Base-by-base conservation (phyloP, 2,888 invertebrate genomes). In the Pogonocherus hispidulus region DNA sequence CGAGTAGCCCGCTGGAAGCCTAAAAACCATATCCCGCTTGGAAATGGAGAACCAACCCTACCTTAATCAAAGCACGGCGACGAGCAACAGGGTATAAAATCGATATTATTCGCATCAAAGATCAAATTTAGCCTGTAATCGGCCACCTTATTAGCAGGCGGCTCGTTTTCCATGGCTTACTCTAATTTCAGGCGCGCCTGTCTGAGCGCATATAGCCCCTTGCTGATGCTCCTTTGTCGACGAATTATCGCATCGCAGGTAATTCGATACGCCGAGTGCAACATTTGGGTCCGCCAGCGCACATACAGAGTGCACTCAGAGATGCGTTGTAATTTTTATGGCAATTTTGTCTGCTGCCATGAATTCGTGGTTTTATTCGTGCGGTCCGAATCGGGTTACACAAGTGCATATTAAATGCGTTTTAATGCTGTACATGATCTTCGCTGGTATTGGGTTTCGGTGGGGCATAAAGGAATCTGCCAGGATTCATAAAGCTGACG, bases 111-210 rank as follows among this genome's bases (percentile, higher is more conserved):
- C 78, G 80, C 81, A 80, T 81, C 78, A 74, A 78, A 78, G 80
- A 82, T 82, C 82, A 81, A 80, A 82, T 82, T 83, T 78, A 79
- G 80, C 78, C 82, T 82, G 81, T 83, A 83, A 83, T 84, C 82
- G 82, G 81, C 80, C 82, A 82, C 82, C 83, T 81, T 83, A 83
- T 83, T 83, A 83, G 80, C 81, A 79, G 76, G 74, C 78, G 81
- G 80, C 78, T 83, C 82, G 71, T 83, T 83, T 83, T 81, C 80
- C 81, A 79, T 73, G 75, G 76, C 75, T 73, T 76, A 73, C 80
- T 81, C 82, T 79, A 74, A 81, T 82, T 81, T 82, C 82, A 80
- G 74, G 72, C 78, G 80, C 72, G 75, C 72, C 66, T 71, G 78
- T 78, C 79, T 77, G 79, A 74, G 70, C 75, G 70, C 71, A 78